Conservation (phyloP, 2,888 invertebrate species). For the Subacronicta megacephala region DNA sequence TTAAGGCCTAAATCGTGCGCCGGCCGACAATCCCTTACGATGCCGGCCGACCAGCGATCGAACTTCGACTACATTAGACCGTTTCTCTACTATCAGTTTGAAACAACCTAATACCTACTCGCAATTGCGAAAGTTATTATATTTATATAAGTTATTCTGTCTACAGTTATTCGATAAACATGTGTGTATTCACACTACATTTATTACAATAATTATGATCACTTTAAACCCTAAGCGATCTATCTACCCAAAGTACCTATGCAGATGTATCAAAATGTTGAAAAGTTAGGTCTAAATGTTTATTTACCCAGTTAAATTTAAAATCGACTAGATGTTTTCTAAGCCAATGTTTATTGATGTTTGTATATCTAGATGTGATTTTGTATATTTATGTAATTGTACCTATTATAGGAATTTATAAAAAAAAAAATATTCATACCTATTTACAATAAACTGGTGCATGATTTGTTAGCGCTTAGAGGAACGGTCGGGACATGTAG, state of each 20-base stretch:
- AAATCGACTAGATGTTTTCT: slow-evolving; percentile 43
- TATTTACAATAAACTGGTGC: slow-evolving; percentile 17
- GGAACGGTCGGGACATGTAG: slow-evolving; percentile 77
- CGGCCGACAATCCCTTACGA: slow-evolving; percentile 29
- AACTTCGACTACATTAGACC: slow-evolving; percentile 58
- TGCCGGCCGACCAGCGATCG: slow-evolving; percentile 42
- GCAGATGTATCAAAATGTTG: slow-evolving; percentile 21
- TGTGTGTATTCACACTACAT: slow-evolving; percentile 50
- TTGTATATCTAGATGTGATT: slow-evolving; percentile 46
- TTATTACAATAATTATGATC: slow-evolving; percentile 23
- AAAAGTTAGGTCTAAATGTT: slow-evolving; percentile 36
- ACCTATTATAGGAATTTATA: slow-evolving; percentile 22
- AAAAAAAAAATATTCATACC: slow-evolving; percentile 30
- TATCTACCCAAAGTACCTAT: slow-evolving; percentile 24
- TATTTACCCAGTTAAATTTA: slow-evolving; percentile 46
- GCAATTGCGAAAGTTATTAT: slow-evolving; percentile 29
- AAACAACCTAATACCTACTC: slow-evolving; percentile 27
- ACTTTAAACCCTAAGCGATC: slow-evolving; percentile 22
- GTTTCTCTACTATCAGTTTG: slow-evolving; percentile 65
- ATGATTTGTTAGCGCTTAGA: slow-evolving; percentile 51
- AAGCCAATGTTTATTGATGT: slow-evolving; percentile 58
- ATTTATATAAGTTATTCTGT: slow-evolving; percentile 34
- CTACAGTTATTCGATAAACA: slow-evolving; percentile 36
- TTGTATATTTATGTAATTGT: slow-evolving; percentile 30
- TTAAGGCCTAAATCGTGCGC: slow-evolving; percentile 80